A percentile compares a stretch with the other conserved stretches of the same genome.
Conservation (phyloP, 35 echinoderm and acorn worm genomes). For the Holothuria glaberrima region DNA sequence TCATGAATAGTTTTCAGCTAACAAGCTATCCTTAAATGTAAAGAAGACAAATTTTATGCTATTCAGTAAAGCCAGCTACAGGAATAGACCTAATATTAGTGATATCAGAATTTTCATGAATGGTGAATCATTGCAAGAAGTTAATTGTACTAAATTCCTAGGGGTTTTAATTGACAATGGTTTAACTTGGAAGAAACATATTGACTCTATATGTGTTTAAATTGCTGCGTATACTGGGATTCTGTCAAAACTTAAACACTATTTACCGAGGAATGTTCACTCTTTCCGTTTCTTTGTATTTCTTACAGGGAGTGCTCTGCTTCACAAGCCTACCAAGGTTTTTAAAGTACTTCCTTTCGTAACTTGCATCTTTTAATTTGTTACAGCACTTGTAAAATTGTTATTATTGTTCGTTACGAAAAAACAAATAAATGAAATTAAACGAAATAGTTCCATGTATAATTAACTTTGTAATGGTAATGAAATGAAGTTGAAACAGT, state of each 20-base stretch:
- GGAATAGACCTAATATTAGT: not conserved
- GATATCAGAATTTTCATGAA: constrained; percentile 1
- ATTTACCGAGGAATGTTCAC: constrained; percentile 27
- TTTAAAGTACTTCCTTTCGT: no score
- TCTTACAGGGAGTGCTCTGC: no score
- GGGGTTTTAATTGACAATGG: not conserved
- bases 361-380: no score
- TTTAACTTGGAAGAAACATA: not conserved
- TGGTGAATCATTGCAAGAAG: not conserved
- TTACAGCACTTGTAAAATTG: no score
- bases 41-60: not conserved
- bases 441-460: no score
- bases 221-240: not conserved
- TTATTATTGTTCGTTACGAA: no score
- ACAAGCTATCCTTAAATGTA: constrained; percentile 9
- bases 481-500: no score
- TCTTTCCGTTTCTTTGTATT: no score
- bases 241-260: not conserved
- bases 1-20: constrained; percentile 8
- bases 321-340: no score
- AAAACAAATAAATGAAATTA: no score
- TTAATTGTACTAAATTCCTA: not conserved
- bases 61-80: not conserved
- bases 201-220: not conserved
- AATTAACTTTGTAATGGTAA: no score